Conservation (phyloP, 2,888 invertebrate species). For the Amorpha juglandis region DNA sequence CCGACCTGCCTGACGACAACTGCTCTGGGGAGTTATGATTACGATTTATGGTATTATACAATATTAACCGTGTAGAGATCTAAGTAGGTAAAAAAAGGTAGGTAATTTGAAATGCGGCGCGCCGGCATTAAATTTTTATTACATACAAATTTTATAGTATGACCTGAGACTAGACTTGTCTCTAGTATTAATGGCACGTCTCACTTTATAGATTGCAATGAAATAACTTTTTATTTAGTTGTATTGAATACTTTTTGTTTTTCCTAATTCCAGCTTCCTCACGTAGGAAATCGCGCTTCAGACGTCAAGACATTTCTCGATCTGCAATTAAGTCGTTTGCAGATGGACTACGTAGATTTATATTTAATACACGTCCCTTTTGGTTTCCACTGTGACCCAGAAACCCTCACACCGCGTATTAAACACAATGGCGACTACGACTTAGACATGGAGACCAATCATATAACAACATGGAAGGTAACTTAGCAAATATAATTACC, state of each 20-base stretch:
- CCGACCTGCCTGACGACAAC: no score
- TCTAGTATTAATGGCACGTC: no score
- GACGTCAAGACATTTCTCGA: conserved; percentile 87
- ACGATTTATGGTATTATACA: no score
- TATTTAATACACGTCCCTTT: conserved; percentile 92
- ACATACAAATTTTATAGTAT: no score
- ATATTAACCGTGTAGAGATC: no score
- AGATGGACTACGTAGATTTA: conserved; percentile 89
- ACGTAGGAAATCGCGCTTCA: conserved; percentile 87
- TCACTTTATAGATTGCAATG: no score
- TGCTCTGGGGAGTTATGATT: no score
- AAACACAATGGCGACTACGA: conserved; percentile 85
- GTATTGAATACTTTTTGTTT: background rate
- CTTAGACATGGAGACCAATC: conserved; percentile 86
- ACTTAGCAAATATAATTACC: background rate
- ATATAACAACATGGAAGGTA: conserved; percentile 89
- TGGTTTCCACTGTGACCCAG: conserved; percentile 84
- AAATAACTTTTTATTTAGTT: no score
- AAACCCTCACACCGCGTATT: conserved; percentile 80
- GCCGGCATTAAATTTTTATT: no score
- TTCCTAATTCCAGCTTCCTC: conserved; percentile 84
- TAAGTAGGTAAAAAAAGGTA: no score
- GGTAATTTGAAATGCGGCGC: no score
- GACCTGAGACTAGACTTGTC: no score
- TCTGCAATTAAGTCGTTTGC: conserved; percentile 86